A percentile compares a stretch with the other conserved stretches of the same genome.
phyloP scores from a whole-genome alignment of 2,797 vertebrate genomes.

The Eulemur albifrons region DNA sequence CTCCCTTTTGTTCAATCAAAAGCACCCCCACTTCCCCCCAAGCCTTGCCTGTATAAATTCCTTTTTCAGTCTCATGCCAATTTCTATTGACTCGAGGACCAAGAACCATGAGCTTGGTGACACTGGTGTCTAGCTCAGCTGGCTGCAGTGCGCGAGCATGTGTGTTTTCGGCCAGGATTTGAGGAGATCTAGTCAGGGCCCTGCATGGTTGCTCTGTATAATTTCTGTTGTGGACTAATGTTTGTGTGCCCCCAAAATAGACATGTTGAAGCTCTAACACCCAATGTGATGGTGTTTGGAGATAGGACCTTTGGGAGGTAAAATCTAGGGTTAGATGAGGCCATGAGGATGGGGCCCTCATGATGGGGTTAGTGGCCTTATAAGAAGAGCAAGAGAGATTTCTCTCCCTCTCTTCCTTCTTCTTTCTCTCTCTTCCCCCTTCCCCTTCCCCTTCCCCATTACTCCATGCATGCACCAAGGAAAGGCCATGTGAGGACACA shows the following conservation, averaged over 20 bases:
- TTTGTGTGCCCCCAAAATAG: background rate
- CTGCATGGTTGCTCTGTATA: background rate
- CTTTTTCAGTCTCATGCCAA: background rate
- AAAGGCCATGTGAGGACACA: background rate
- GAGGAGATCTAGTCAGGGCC: background rate
- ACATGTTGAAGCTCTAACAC: background rate
- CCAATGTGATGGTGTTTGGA: background rate
- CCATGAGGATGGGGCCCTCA: background rate
- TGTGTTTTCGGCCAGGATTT: background rate
- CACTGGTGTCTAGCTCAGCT: background rate
- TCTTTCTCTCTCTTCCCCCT: background rate
- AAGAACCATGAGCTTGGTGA: background rate
- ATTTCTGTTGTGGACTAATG: background rate
- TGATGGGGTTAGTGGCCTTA: background rate
- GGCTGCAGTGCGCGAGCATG: fast-evolving
- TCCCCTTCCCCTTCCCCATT: background rate
- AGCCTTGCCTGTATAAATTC: background rate
- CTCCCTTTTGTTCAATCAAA: background rate
- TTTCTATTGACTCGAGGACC: background rate
- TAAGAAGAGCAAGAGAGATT: background rate
- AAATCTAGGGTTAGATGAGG: background rate
- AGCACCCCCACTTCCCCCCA: background rate
- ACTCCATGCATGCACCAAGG: background rate
- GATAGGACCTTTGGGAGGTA: background rate
- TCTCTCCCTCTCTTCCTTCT: too few relatives aligned